These are phyloP conservation scores for Tenthredo distinguenda DNA, from an alignment of 2,888 invertebrate species.

Conservation along the genomic window DNA sequence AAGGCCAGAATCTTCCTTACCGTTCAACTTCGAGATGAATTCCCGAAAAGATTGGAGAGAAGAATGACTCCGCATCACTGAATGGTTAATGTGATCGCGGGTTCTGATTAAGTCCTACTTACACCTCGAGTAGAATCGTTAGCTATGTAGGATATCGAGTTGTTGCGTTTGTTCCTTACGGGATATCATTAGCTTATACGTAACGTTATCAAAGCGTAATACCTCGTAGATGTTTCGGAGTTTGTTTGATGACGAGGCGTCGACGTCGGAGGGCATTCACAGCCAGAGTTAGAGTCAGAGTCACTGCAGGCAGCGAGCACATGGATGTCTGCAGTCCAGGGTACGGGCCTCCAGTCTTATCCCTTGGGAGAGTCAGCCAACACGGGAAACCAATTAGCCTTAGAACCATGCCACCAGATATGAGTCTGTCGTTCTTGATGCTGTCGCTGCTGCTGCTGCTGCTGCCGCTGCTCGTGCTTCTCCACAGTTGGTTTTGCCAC, in stretches of 20 bases:
- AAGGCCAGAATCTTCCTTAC: background rate
- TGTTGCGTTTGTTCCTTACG: background rate
- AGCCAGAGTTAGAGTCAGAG: slow-evolving; percentile 55
- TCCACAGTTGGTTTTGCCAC: slow-evolving; percentile 36
- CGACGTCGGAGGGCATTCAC: slow-evolving; percentile 37
- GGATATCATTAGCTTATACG: slow-evolving; percentile 24
- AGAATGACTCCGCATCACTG: slow-evolving; percentile 1
- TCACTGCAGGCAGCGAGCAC: slow-evolving; percentile 31
- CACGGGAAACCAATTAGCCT: slow-evolving; percentile 78
- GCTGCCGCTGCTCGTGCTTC: slow-evolving; percentile 54
- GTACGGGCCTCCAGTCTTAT: slow-evolving; percentile 67
- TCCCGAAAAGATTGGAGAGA: background rate
- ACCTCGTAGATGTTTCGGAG: background rate
- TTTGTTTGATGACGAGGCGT: background rate
- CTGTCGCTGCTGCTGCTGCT: slow-evolving; percentile 55
- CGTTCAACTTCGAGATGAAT: background rate
- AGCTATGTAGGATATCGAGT: background rate
- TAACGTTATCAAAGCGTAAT: background rate
- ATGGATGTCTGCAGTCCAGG: slow-evolving; percentile 43
- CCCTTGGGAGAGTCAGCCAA: slow-evolving; percentile 73
- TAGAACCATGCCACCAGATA: slow-evolving; percentile 70
- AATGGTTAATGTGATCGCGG: slow-evolving; percentile 35
- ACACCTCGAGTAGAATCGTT: background rate
- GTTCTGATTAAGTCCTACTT: slow-evolving; percentile 24
- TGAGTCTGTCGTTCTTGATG: slow-evolving; percentile 56